A percentile compares a stretch with the other conserved stretches of the same genome.
Evolutionary conservation across 2,113 vertebrate species (phyloP).

Genomic region (Phoxinus phoxinus): DNA sequence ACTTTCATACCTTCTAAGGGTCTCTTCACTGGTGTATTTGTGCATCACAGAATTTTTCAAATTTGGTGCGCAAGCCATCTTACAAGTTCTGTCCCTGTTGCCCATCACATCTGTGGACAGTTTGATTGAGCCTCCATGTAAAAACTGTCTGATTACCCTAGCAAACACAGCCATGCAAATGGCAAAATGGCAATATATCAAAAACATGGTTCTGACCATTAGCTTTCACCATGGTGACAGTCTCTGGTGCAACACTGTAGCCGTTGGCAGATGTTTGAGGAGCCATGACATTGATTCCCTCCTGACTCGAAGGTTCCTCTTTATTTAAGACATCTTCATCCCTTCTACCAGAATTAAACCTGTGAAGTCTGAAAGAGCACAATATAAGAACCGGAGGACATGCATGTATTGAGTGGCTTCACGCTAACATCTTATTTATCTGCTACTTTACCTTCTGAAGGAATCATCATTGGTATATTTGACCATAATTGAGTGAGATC

Average conservation of each 20-base stretch:
- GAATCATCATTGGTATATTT: constrained; percentile 81
- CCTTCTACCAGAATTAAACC: constrained; percentile 1
- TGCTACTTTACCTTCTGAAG: constrained; percentile 78
- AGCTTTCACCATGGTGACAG: neutral
- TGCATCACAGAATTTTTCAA: neutral
- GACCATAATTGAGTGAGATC: constrained; percentile 79
- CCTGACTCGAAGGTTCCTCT: neutral
- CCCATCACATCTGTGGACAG: neutral
- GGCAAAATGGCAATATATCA: neutral
- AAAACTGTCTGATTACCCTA: neutral
- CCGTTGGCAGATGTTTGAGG: neutral
- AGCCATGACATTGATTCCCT: neutral
- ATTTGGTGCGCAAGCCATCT: neutral
- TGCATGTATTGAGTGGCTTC: neutral
- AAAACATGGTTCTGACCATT: neutral
- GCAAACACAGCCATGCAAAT: neutral
- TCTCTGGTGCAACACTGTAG: neutral
- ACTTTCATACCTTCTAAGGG: neutral
- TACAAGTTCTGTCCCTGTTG: neutral
- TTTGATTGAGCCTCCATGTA: neutral
- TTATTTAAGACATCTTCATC: neutral
- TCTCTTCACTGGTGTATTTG: neutral
- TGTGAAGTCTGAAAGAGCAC: neutral
- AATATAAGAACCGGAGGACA: neutral
- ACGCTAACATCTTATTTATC: neutral